Conservation (phyloP, 1,140 invertebrate species). For the Drosophila rufa region DNA sequence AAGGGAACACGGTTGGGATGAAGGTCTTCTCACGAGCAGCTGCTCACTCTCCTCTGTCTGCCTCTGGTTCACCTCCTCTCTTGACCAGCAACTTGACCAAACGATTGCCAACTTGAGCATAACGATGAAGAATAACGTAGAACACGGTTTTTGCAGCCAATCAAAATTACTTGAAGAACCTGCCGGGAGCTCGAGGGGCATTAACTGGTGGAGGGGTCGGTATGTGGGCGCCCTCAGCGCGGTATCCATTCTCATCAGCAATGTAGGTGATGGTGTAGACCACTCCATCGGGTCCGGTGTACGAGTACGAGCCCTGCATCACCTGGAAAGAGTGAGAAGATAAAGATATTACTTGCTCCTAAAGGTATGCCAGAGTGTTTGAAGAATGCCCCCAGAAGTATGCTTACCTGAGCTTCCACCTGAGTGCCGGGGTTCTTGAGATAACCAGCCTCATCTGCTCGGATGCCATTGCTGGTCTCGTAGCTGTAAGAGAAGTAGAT, state of each 20-base stretch:
- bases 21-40: slow-evolving; percentile 30
- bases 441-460: slow-evolving; percentile 88
- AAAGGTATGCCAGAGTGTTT: slow-evolving; percentile 10
- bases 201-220: slow-evolving; percentile 87
- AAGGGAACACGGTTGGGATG: slow-evolving; percentile 5
- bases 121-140: slow-evolving; percentile 36
- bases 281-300: slow-evolving; percentile 89
- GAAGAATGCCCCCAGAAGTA: slow-evolving; percentile 9
- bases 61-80: slow-evolving; percentile 11
- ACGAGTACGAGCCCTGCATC: slow-evolving; percentile 88
- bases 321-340: slow-evolving; percentile 84
- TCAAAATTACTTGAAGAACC: slow-evolving; percentile 78
- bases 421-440: slow-evolving; percentile 86
- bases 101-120: slow-evolving; percentile 38
- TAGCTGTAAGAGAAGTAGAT: slow-evolving; percentile 84
- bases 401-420: slow-evolving; percentile 85
- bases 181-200: slow-evolving; percentile 70
- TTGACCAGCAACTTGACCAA: slow-evolving; percentile 6
- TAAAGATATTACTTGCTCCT: slow-evolving; percentile 24
- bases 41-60: slow-evolving; percentile 25
- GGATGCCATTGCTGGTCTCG: slow-evolving; percentile 88
- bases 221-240: slow-evolving; percentile 86
- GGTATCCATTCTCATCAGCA: slow-evolving; percentile 89
- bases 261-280: slow-evolving; percentile 88
- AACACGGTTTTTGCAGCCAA: neutral